Conservation (phyloP, 2,797 vertebrate species). For the Sylvilagus floridanus region DNA sequence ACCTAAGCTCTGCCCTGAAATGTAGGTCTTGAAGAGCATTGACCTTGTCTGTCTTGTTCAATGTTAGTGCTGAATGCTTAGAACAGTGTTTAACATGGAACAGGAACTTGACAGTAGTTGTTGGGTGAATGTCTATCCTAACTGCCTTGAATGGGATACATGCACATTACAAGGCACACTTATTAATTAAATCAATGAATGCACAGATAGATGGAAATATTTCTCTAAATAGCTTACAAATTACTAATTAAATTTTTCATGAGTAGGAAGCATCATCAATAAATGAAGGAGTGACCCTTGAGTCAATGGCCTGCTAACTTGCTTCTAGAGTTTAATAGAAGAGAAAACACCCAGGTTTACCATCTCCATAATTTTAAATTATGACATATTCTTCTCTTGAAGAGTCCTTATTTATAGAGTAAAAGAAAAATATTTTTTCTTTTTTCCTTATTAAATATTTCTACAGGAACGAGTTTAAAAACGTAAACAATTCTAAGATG, state of each 20-base stretch:
- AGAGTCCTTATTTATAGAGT: neutral
- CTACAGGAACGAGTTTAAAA: neutral
- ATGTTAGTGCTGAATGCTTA: neutral
- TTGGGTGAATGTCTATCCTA: neutral
- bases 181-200: neutral
- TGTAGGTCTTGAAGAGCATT: neutral
- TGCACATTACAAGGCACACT: neutral
- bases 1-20: neutral
- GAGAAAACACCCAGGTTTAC: neutral
- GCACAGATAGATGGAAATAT: neutral
- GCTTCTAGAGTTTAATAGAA: neutral
- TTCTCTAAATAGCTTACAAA: neutral
- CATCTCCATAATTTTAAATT: neutral
- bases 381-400: neutral
- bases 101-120: neutral
- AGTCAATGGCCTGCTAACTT: neutral
- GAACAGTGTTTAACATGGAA: neutral
- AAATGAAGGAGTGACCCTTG: neutral
- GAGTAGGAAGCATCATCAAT: neutral
- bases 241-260: constrained; percentile 2
- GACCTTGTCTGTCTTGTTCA: neutral
- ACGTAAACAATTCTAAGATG: neutral
- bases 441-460: constrained; percentile 24
- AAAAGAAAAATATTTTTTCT: neutral
- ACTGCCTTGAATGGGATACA: neutral